Evolutionary conservation across 2,113 vertebrate species (phyloP), one percentile per base, ranked within the genome.

Genomic region (Jaculus jaculus): DNA sequence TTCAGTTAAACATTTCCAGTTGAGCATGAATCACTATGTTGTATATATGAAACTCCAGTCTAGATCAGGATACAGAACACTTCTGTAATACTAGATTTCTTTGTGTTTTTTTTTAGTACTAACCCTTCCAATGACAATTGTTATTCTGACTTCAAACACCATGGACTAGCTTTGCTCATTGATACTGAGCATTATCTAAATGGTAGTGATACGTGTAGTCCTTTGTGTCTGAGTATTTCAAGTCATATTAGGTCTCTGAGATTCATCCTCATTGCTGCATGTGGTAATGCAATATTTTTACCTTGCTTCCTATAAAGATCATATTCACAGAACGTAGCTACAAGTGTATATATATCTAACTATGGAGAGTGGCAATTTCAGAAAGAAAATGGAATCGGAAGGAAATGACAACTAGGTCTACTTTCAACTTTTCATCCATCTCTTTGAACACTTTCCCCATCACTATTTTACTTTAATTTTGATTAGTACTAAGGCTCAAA

Each of bases 301-400:
- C n/a, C n/a, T n/a, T n/a, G 63, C 30, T 90, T 24, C 60, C 92
- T 68, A 86, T 60, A 77, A 71, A 28, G 75, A 63, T 69, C 63
- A 84, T 28, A 71, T 34, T n/a, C 42, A 90, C n/a, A 34, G 61
- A 80, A 85, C 69, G 23, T 74, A 15, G 37, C 54, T 58, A 42
- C 28, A 77, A 16, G 39, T 77, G 32, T n/a, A n/a, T n/a, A n/a
- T 71, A 58, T 63, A 71, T 61, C n/a, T 77, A 95, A 54, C 69
- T 69, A 54, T 8, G 65, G 78, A 61, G 58, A 77, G 10, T 16
- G 4, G 51, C 18, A 81, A 78, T 26, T 84, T 87, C 34, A 51
- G 34, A 82, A 90, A 72, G 63, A 90, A n/a, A 93, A 78, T 37
- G 18, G 18, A 93, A n/a, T 61, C 34, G 12, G n/a, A 34, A 87